A percentile compares a stretch with the other conserved stretches of the same genome.
Evolutionary conservation across 2,888 invertebrate species (phyloP).

Genomic region (Dasypogon diadema): DNA sequence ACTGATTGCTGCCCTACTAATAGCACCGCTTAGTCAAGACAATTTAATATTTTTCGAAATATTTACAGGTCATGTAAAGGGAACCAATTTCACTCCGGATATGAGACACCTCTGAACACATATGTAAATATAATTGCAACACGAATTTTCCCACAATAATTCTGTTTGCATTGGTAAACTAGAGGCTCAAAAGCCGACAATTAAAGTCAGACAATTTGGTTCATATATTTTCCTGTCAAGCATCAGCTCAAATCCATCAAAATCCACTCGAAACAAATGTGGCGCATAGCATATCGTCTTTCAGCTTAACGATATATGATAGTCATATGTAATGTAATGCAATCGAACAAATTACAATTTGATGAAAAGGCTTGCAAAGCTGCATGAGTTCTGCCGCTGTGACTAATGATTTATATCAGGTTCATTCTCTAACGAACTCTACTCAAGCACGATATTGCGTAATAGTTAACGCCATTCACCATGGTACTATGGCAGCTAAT

Average conservation of each 20-base stretch:
- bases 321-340: conserved; percentile 15
- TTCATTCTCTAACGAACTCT: conserved; percentile 29
- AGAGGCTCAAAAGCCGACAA: no score
- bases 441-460: conserved; percentile 17
- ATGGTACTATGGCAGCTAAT: background rate
- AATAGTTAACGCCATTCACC: conserved; percentile 36
- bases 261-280: background rate
- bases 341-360: conserved; percentile 37
- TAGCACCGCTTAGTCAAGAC: no score
- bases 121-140: no score
- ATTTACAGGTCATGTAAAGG: no score
- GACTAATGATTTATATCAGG: conserved; percentile 1
- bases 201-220: no score
- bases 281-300: background rate
- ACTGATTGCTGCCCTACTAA: no score
- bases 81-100: no score
- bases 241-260: background rate
- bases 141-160: no score
- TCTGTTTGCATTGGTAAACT: no score
- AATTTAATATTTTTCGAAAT: no score
- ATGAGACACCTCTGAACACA: no score
- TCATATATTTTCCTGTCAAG: background rate
- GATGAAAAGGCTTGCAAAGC: conserved; percentile 23
- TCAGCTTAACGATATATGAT: background rate
- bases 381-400: background rate